Percentiles rank a stretch among this genome's conserved stretches.
Evolutionary conservation across 1,140 invertebrate genomes (phyloP).

Genomic region (Luehdorfia chinensis): DNA sequence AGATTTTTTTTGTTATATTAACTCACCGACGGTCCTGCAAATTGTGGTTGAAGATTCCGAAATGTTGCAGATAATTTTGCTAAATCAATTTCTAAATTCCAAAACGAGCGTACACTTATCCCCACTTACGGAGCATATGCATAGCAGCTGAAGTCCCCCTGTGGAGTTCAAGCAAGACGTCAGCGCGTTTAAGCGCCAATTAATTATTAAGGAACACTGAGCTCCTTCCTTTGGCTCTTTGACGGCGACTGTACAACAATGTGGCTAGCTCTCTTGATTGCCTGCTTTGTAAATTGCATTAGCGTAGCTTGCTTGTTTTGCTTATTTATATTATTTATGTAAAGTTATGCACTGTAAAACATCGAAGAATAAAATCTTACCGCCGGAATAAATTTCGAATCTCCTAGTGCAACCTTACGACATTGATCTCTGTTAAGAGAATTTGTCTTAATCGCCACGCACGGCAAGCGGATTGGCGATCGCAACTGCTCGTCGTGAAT

Average conservation of each 20-base stretch:
- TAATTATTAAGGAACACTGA: slow-evolving; percentile 68
- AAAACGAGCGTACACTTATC: slow-evolving; percentile 24
- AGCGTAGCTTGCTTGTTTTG: slow-evolving; percentile 46
- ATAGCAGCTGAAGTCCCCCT: slow-evolving; percentile 47
- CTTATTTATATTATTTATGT: slow-evolving; percentile 27
- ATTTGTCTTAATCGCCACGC: too few species aligned
- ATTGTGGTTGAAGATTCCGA: too few species aligned
- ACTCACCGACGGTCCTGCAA: too few species aligned
- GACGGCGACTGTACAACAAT: slow-evolving; percentile 66
- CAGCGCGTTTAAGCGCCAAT: slow-evolving; percentile 69
- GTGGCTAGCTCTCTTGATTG: slow-evolving; percentile 61
- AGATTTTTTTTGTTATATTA: too few species aligned
- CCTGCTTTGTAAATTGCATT: slow-evolving; percentile 68
- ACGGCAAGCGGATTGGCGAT: too few species aligned
- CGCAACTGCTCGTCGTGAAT: too few species aligned
- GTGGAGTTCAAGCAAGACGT: slow-evolving; percentile 53
- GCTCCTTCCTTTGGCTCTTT: slow-evolving; percentile 65
- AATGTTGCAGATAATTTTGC: too few species aligned
- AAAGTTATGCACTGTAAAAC: slow-evolving; percentile 9
- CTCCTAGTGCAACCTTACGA: too few species aligned
- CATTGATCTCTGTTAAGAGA: too few species aligned
- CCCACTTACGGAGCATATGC: slow-evolving; percentile 37
- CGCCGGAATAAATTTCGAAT: too few species aligned
- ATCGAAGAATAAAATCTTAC: not conserved
- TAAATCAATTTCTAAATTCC: slow-evolving; percentile 13